Conservation (phyloP, 2,888 invertebrate genomes). For the Drosophila stalkeri region DNA sequence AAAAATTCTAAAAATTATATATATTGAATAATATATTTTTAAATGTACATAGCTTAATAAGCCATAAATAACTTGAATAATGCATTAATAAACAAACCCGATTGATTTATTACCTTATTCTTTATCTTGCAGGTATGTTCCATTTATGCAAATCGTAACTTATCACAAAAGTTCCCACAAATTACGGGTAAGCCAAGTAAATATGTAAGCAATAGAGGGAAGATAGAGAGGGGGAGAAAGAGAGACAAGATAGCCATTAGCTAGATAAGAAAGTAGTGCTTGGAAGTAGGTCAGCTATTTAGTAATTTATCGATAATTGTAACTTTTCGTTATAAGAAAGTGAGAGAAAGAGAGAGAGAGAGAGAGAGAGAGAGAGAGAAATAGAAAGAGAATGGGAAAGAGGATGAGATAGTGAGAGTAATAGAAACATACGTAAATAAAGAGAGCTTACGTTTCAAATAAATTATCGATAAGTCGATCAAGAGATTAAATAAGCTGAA, state of each 20-base stretch:
- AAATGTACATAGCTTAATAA: neutral
- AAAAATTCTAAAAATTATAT: too few relatives aligned
- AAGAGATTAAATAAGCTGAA: neutral
- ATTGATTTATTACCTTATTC: slow-evolving; percentile 36
- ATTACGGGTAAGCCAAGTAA: slow-evolving; percentile 43
- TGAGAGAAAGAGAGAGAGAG: neutral
- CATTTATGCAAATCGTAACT: slow-evolving; percentile 40
- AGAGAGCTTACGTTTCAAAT: too few relatives aligned
- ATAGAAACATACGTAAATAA: neutral
- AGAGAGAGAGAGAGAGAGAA: too few relatives aligned
- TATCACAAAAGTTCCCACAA: slow-evolving; percentile 24
- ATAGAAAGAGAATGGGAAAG: too few relatives aligned
- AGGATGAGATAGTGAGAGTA: neutral
- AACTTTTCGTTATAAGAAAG: neutral
- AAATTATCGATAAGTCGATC: neutral
- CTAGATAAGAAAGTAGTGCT: slow-evolving; percentile 1
- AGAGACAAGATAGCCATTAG: neutral
- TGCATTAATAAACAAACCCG: slow-evolving; percentile 19
- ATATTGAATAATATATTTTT: neutral
- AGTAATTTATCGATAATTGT: neutral
- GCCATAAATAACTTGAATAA: neutral
- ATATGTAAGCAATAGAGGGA: neutral
- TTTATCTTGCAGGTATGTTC: slow-evolving; percentile 59
- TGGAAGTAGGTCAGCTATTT: slow-evolving; percentile 1
- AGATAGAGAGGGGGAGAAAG: neutral